Evolutionary conservation across 2,888 invertebrate species (phyloP), one percentile per base, ranked within the genome.

Genomic region (Lepetodrilus schrolli): DNA sequence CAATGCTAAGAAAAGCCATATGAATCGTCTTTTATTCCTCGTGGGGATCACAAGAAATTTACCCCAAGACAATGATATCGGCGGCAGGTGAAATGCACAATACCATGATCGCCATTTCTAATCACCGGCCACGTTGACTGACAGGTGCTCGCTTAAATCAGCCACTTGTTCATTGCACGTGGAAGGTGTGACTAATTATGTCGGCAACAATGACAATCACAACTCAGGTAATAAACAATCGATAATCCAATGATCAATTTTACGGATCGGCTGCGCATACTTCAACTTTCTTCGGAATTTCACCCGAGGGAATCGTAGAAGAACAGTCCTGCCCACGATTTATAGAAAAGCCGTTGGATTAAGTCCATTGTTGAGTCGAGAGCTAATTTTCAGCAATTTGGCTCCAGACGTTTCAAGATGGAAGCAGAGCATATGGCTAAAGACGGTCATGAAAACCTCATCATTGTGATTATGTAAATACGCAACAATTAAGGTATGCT

Each of bases 241-340:
- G 10, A 58, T 58, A 58, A 58, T 34, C 58, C 26, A 58, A 58
- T 58, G 58, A 58, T 58, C 58, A 58, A 58, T 58, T 58, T 58
- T 30, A 23, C 58, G 58, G 58, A 58, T 58, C 58, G 34, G 30
- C 58, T 23, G 30, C 17, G 17, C 30, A 13, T 17, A 13, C 30
- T 30, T 13, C 13, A 58, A 58, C 26, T 58, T 48, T 58, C 17
- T 17, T 30, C 30, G 58, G 58, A 58, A 58, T 58, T 23, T 34
- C 58, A 30, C 58, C 58, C 58, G 17, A 2, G 58, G 58, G 58
- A 17, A 13, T 26, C 17, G 2, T n/a, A n/a, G n/a, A n/a, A n/a
- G n/a, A n/a, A n/a, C n/a, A n/a, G n/a, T n/a, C n/a, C n/a, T n/a
- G 34, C 58, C 58, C 58, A 13, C 26, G 34, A 58, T 30, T 13